phyloP scores from a whole-genome alignment of 1,140 invertebrate genomes.

The Atta cephalotes region DNA sequence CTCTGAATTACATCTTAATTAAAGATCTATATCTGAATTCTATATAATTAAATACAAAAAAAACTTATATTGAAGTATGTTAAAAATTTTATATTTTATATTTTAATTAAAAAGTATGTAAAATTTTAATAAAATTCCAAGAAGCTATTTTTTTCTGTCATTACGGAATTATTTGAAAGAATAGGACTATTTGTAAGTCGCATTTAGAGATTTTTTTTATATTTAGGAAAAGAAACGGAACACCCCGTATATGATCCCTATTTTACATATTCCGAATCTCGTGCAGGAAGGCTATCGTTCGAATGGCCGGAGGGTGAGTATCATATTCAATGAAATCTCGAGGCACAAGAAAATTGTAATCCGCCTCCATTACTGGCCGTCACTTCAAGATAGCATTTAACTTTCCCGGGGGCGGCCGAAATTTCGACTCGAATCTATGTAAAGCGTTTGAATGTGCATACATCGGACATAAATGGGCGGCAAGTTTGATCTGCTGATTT shows the following conservation, averaged over 20 bases:
- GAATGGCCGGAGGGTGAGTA: slow-evolving; percentile 36
- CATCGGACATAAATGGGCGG: background rate
- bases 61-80: background rate
- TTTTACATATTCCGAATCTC: slow-evolving; percentile 29
- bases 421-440: slow-evolving; percentile 26
- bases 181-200: background rate
- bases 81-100: slow-evolving; percentile 4
- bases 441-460: slow-evolving; percentile 20
- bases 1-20: background rate
- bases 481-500: background rate
- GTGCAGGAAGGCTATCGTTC: background rate
- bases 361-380: slow-evolving; percentile 17
- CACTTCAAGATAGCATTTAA: slow-evolving; percentile 20
- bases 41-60: background rate
- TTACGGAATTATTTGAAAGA: background rate
- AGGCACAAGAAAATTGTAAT: slow-evolving; percentile 45
- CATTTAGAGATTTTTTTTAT: background rate
- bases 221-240: background rate
- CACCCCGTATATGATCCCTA: slow-evolving; percentile 10
- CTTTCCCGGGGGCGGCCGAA: slow-evolving; percentile 14
- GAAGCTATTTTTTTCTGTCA: background rate
- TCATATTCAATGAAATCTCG: slow-evolving; percentile 46
- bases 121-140: background rate
- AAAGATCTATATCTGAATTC: background rate
- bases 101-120: background rate